phyloP scores from a whole-genome alignment of 2,888 invertebrate species.

The Phytoseiulus persimilis region DNA sequence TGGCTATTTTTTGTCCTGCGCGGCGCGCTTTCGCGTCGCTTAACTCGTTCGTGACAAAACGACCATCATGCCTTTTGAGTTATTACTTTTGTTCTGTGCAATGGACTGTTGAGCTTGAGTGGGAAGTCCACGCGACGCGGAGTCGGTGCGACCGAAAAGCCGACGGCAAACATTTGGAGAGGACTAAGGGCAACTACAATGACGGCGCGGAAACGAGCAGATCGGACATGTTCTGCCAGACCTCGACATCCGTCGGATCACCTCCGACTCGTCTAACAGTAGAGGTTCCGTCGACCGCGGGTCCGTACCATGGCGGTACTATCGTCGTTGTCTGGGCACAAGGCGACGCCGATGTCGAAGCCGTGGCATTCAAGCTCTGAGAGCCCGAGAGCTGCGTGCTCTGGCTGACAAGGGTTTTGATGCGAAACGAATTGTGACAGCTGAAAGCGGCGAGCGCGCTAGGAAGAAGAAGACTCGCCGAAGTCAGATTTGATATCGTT shows the following conservation, averaged over 20 bases:
- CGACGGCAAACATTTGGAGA: background rate
- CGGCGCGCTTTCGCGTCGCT: background rate
- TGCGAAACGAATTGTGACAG: background rate
- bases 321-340: too few relatives aligned
- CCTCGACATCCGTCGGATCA: background rate
- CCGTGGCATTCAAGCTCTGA: background rate
- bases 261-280: too few relatives aligned
- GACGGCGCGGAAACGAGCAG: background rate
- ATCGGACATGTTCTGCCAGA: background rate
- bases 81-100: background rate
- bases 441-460: background rate
- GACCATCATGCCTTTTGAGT: background rate
- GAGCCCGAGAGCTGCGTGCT: background rate
- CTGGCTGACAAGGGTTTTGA: background rate
- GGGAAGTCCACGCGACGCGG: background rate
- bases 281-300: too few relatives aligned
- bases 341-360: too few relatives aligned
- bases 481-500: background rate
- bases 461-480: background rate
- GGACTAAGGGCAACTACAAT: too few relatives aligned
- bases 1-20: background rate
- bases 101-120: background rate
- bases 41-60: conserved; percentile 5
- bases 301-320: background rate
- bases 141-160: background rate